Percentiles rank a stretch among this genome's conserved stretches.
phyloP scores from a whole-genome alignment of 2,113 vertebrate genomes.

The Spheniscus mendiculus region DNA sequence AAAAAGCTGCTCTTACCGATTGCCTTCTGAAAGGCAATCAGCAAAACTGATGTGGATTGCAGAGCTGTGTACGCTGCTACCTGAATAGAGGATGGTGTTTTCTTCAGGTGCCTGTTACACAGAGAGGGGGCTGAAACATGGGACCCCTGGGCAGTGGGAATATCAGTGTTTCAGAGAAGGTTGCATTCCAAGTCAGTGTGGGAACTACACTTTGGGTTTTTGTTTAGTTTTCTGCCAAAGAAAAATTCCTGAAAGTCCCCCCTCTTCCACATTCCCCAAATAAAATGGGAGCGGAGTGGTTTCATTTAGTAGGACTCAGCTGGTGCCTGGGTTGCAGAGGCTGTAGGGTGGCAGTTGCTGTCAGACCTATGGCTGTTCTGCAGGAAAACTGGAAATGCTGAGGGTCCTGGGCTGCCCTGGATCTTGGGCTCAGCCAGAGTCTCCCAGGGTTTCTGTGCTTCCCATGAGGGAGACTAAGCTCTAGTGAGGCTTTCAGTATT shows the following conservation, averaged over 20 bases:
- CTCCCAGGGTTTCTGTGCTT: not conserved
- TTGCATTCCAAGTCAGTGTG: not conserved
- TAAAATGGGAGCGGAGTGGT: not conserved
- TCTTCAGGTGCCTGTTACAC: not conserved
- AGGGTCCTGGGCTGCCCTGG: not conserved
- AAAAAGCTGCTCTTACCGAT: not conserved
- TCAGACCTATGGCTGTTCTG: not conserved
- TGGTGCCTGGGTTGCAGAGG: not conserved
- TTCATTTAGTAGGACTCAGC: not conserved
- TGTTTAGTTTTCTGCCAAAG: not conserved
- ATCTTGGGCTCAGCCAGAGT: not conserved
- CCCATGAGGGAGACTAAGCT: not conserved
- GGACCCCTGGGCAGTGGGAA: not conserved
- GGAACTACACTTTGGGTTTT: not conserved
- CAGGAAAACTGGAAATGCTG: not conserved
- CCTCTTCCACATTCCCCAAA: not conserved
- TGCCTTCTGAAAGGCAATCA: not conserved
- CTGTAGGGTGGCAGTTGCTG: not conserved
- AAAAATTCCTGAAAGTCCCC: not conserved
- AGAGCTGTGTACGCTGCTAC: not conserved
- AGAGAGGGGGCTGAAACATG: not conserved
- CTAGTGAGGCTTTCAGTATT: not conserved
- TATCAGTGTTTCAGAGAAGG: not conserved
- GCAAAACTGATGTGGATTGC: not conserved
- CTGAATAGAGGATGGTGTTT: not conserved